A percentile compares a stretch with the other conserved stretches of the same genome.
Evolutionary conservation across 2,797 vertebrate species (phyloP).

Genomic region (Masticophis lateralis): DNA sequence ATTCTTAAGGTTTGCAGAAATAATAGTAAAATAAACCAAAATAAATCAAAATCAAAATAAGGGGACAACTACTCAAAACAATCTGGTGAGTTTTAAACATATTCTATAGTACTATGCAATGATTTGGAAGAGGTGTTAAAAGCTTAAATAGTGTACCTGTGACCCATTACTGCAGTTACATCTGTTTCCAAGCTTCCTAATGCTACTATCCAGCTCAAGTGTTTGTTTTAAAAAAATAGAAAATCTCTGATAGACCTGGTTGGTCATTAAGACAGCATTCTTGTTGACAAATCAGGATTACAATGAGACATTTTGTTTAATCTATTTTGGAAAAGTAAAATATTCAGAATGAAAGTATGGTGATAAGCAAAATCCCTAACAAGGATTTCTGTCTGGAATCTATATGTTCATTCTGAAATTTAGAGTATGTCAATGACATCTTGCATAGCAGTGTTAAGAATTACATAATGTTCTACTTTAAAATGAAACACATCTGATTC

Average conservation of each 20-base stretch:
- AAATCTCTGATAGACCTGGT: background rate
- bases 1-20: background rate
- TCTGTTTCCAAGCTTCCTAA: background rate
- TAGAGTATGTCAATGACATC: background rate
- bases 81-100: background rate
- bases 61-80: background rate
- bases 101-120: background rate
- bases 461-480: background rate
- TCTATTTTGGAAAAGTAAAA: background rate
- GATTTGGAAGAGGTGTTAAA: background rate
- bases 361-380: background rate
- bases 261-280: background rate
- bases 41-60: background rate
- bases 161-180: background rate
- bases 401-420: background rate
- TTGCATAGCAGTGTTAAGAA: background rate
- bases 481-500: background rate
- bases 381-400: background rate
- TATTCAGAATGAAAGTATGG: background rate
- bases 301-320: background rate
- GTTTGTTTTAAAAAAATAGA: background rate
- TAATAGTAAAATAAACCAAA: background rate
- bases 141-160: background rate
- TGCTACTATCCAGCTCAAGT: background rate
- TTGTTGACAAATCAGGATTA: background rate